These are phyloP conservation scores for Odobenus rosmarus DNA, from an alignment of 2,113 vertebrate genomes.

Conservation along the genomic window DNA sequence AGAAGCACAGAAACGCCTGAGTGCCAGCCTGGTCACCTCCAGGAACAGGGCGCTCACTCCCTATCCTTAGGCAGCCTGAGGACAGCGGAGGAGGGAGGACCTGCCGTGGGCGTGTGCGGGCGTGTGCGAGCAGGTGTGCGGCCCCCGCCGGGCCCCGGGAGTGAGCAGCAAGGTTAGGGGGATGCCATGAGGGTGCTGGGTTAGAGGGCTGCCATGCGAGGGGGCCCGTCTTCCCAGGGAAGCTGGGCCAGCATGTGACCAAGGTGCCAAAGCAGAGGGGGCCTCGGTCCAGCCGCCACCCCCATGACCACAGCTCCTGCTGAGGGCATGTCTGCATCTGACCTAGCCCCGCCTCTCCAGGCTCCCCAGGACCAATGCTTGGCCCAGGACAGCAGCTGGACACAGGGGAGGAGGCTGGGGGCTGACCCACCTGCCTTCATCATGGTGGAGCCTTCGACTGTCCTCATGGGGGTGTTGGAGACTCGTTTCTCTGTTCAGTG, in stretches of 20 bases:
- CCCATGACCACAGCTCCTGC: neutral
- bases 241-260: neutral
- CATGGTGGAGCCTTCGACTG: conserved; percentile 87
- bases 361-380: fast-evolving
- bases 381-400: neutral
- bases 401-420: fast-evolving
- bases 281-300: neutral
- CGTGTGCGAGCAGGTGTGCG: neutral
- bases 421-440: conserved; percentile 89
- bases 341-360: neutral
- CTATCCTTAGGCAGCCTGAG: neutral
- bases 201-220: conserved; percentile 55
- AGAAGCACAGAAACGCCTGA: neutral
- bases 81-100: neutral
- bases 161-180: neutral
- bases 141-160: neutral
- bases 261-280: conserved; percentile 26
- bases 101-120: neutral
- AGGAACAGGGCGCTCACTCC: neutral
- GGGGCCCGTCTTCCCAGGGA: neutral
- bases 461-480: conserved; percentile 86
- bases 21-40: neutral
- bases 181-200: neutral
- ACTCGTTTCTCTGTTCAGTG: conserved; percentile 82
- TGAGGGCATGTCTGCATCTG: fast-evolving